Percentiles rank a stretch among this genome's conserved stretches.
phyloP scores from a whole-genome alignment of 2,888 invertebrate genomes.

The Dolomedes plantarius region DNA sequence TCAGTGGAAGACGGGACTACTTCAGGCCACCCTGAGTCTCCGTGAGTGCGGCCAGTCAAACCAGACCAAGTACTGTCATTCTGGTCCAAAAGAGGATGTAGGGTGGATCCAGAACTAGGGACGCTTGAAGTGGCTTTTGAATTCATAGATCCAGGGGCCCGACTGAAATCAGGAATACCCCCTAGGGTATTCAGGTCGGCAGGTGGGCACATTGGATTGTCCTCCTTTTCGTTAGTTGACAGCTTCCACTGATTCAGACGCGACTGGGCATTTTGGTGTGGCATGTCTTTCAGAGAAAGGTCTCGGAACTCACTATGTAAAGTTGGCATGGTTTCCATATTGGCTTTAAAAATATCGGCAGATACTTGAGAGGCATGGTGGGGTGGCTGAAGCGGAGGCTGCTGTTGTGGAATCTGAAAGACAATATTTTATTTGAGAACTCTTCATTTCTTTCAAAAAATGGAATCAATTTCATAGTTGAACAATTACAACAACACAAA shows the following conservation, averaged over 20 bases:
- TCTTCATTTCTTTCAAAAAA: not conserved
- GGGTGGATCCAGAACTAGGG: constrained; percentile 25
- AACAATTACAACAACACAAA: too few species aligned
- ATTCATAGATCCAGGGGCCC: constrained; percentile 84
- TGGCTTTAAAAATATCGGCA: constrained; percentile 63
- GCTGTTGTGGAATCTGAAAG: constrained; percentile 32
- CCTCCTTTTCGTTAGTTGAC: constrained; percentile 79
- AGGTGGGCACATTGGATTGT: constrained; percentile 79
- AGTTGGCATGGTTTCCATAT: constrained; percentile 50
- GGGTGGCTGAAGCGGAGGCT: constrained; percentile 21
- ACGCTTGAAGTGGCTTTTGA: constrained; percentile 26
- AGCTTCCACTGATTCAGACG: constrained; percentile 83
- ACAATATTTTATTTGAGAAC: too few species aligned
- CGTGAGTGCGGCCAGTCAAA: constrained; percentile 31
- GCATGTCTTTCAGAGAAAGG: constrained; percentile 82
- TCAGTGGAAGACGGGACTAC: not conserved
- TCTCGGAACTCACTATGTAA: constrained; percentile 89
- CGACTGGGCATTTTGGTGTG: constrained; percentile 47
- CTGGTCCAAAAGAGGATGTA: constrained; percentile 33
- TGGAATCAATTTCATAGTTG: not conserved
- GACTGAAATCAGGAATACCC: constrained; percentile 83
- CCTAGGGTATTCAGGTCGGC: constrained; percentile 4
- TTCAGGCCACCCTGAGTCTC: constrained; percentile 38
- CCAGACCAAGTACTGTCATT: constrained; percentile 53
- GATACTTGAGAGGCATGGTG: constrained; percentile 25